Evolutionary conservation across 2,113 vertebrate genomes (phyloP).

Genomic region (Turnix velox): DNA sequence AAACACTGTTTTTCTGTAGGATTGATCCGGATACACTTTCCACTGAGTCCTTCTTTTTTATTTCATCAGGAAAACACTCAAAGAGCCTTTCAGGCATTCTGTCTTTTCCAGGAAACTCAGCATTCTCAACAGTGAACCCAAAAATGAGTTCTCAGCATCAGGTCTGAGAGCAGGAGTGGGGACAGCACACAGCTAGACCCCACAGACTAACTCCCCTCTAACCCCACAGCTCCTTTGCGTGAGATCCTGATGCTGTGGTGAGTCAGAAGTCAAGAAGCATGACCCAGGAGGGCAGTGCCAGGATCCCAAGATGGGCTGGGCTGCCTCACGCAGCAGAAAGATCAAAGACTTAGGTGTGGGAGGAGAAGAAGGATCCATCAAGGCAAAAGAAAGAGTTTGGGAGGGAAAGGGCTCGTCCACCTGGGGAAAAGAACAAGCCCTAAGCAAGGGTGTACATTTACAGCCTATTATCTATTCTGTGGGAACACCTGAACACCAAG

Average conservation of each 20-base stretch:
- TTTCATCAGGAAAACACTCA: neutral
- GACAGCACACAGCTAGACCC: neutral
- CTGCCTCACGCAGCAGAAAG: constrained; percentile 33
- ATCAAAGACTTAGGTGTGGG: constrained; percentile 59
- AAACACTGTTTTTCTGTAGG: neutral
- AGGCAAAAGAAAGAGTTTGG: neutral
- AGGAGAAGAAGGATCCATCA: constrained; percentile 7
- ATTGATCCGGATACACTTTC: neutral
- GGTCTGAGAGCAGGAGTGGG: neutral
- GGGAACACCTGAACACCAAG: neutral
- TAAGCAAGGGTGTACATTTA: neutral
- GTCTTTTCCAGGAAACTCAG: neutral
- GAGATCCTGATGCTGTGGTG: neutral
- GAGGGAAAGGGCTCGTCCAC: constrained; percentile 24
- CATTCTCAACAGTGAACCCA: neutral
- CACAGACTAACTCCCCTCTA: neutral
- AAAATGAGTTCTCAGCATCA: neutral
- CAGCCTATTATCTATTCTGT: neutral
- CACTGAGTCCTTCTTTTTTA: neutral
- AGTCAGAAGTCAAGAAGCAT: constrained; percentile 34
- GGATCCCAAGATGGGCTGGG: constrained; percentile 10
- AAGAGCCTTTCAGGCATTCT: neutral
- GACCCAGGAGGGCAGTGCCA: constrained; percentile 19
- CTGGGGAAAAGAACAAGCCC: neutral
- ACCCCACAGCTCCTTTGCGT: neutral